These are phyloP conservation scores for Pemphigus obesinymphae DNA, from an alignment of 1,140 invertebrate genomes.

Conservation along the genomic window DNA sequence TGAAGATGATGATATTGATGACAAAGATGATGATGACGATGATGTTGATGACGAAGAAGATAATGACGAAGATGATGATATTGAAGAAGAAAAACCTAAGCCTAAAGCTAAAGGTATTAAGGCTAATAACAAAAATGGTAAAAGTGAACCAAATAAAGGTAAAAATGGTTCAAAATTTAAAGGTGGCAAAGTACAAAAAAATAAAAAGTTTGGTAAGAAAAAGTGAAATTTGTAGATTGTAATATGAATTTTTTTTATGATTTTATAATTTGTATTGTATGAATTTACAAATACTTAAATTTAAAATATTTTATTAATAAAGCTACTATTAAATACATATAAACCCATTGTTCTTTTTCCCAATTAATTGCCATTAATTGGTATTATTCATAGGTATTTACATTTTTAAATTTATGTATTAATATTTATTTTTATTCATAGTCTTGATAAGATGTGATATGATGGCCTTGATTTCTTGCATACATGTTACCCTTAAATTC, in stretches of 20 bases:
- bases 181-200: constrained; percentile 31
- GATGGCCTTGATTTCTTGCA: too few species aligned
- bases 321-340: too few species aligned
- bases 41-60: neutral
- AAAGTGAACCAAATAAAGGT: neutral
- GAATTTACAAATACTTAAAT: too few species aligned
- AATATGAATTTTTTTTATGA: neutral
- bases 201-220: constrained; percentile 26
- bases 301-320: too few species aligned
- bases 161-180: constrained; percentile 32
- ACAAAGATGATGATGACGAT: constrained; percentile 1
- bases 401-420: too few species aligned
- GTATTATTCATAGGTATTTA: too few species aligned
- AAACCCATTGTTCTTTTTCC: too few species aligned
- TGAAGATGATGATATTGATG: constrained; percentile 2
- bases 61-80: constrained; percentile 5
- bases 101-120: constrained; percentile 4
- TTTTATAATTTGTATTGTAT: constrained; percentile 7
- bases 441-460: too few species aligned
- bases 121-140: neutral
- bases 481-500: too few species aligned
- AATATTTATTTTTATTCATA: too few species aligned
- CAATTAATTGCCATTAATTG: too few species aligned
- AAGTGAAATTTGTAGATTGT: neutral
- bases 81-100: constrained; percentile 27